Evolutionary conservation across 1,140 invertebrate species (phyloP).

Genomic region (Drosophila guanche): DNA sequence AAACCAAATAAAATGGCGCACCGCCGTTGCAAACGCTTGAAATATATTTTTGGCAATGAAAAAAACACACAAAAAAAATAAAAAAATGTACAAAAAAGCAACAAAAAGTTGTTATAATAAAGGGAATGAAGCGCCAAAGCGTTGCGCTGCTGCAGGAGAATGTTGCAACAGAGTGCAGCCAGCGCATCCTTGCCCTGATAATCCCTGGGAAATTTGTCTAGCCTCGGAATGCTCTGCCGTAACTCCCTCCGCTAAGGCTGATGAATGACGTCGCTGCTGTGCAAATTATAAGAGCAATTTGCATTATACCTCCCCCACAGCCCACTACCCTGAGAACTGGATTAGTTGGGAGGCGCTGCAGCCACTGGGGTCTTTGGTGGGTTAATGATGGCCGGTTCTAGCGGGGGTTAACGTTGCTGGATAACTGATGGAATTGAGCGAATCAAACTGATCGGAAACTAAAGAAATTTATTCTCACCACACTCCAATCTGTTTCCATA

Average conservation of each 20-base stretch:
- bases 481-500: no score
- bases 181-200: constrained; percentile 51
- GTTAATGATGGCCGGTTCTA: not conserved
- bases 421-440: no score
- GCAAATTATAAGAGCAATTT: constrained; percentile 79
- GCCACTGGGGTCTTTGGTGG: not conserved
- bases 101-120: constrained; percentile 64
- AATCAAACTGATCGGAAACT: no score
- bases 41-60: constrained; percentile 78
- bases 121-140: constrained; percentile 71
- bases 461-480: no score
- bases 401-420: not conserved
- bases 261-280: constrained; percentile 73
- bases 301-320: constrained; percentile 45
- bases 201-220: constrained; percentile 74
- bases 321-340: constrained; percentile 28
- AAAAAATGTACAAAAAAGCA: constrained; percentile 14
- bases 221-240: constrained; percentile 15
- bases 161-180: constrained; percentile 54
- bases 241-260: constrained; percentile 54
- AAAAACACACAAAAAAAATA: constrained; percentile 33
- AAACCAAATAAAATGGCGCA: constrained; percentile 68
- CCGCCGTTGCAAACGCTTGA: constrained; percentile 67
- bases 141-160: constrained; percentile 59
- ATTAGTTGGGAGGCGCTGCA: constrained; percentile 43